Conservation (phyloP, 2,797 vertebrate species). For the Gallinago solitaria region DNA sequence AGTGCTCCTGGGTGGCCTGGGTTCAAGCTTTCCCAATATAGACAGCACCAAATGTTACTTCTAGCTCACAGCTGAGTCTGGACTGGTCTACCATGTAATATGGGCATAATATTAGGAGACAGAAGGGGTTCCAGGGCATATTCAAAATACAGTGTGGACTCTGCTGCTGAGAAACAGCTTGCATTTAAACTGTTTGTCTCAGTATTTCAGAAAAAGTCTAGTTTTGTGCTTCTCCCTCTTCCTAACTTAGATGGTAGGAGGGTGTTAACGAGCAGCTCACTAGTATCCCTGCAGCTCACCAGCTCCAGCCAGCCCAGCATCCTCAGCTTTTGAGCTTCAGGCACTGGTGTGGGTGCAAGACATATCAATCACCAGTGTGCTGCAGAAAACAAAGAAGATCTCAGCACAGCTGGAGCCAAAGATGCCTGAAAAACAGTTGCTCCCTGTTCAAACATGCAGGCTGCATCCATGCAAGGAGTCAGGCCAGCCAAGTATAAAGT, state of each 20-base stretch:
- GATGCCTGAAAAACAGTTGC: neutral
- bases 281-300: neutral
- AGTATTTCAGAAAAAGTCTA: neutral
- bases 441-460: slow-evolving; percentile 22
- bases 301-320: neutral
- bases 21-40: neutral
- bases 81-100: neutral
- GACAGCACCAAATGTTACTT: neutral
- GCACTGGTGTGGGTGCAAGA: neutral
- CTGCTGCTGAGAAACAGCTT: neutral
- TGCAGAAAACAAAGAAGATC: slow-evolving; percentile 27
- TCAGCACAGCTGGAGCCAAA: neutral
- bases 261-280: neutral
- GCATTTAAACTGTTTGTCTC: neutral
- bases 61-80: neutral
- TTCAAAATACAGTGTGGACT: neutral
- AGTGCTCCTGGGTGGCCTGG: accelerated
- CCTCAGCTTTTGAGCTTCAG: neutral
- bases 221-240: neutral
- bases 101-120: neutral
- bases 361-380: neutral
- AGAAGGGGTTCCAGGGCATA: neutral
- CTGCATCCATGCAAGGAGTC: neutral
- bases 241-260: neutral
- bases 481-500: neutral